Base-by-base conservation (phyloP, 2,797 vertebrate genomes). In the Falco concolor region DNA sequence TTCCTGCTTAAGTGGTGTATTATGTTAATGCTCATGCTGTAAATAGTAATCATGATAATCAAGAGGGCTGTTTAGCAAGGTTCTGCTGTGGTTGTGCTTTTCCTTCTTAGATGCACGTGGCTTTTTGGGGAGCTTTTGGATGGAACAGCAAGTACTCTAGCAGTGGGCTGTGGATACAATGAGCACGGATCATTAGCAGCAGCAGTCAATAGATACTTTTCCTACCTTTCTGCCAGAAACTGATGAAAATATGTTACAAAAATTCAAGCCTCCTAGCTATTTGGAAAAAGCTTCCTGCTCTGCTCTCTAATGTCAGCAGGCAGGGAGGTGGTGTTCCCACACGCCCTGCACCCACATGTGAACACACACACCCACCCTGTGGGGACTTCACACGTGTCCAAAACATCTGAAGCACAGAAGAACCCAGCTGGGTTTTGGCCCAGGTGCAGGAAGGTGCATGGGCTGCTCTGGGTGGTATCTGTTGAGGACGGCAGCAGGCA, bases 101-200 rank as follows among this genome's bases (percentile, higher is more conserved):
- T 80, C 57, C 36, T 91, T 57, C 49, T 84, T 75, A 25, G 30
- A 45, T 49, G 44, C 22, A n/a, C 67, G 69, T 90, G 74, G 64
- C 38, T 69, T 64, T 72, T 79, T 23, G 8, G 6, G 11, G 5
- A 11, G 13, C 13, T 16, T 50, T 50, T 53, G 68, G 81, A 84
- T 34, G 44, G 86, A 56, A 95, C 95, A 90, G 49, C 60, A 68
- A 92, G 92, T 96, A 42, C 88, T 84, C n/a, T 87, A 73, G 85
- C 69, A 87, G 86, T 21, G 52, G 52, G 25, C 83, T 93, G 84
- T 87, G 90, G 63, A 72, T 69, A 45, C 90, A 82, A 75, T 0
- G 0, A 59, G 67, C 77, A 95, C 0, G 4, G 94, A 80, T 89
- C 88, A 87, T 94, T 93, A 93, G 74, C 30, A 85, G 72, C 59